A percentile compares a stretch with the other conserved stretches of the same genome.
These are phyloP conservation scores for Electrophaes corylata DNA, from an alignment of 2,888 invertebrate genomes.

Conservation along the genomic window DNA sequence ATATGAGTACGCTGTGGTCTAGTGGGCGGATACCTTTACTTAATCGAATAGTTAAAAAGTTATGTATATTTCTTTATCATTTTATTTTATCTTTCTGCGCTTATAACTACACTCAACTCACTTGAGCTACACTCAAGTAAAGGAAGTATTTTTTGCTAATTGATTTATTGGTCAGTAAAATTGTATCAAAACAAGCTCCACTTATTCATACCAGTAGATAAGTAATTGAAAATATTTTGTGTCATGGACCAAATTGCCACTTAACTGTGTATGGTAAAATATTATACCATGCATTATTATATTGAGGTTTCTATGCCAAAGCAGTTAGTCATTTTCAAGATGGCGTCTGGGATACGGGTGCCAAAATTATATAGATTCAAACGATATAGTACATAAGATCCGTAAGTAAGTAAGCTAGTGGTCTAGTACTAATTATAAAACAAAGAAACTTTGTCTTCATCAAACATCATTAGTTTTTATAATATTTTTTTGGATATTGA, in stretches of 20 bases:
- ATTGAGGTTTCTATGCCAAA: constrained; percentile 49
- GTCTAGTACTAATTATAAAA: too few relatives aligned
- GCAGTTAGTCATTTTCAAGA: constrained; percentile 49
- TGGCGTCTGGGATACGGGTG: constrained; percentile 36
- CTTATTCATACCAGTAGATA: too few relatives aligned
- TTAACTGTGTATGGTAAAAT: neutral
- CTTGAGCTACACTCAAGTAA: too few relatives aligned
- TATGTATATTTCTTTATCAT: neutral
- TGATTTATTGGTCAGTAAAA: too few relatives aligned
- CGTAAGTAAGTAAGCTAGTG: neutral
- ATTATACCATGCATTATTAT: neutral
- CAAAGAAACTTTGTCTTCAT: too few relatives aligned
- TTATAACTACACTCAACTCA: neutral
- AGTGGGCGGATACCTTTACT: constrained; percentile 1
- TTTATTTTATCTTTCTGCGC: neutral
- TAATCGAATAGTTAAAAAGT: neutral
- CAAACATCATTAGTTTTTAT: too few relatives aligned
- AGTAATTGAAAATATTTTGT: neutral
- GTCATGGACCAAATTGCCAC: neutral
- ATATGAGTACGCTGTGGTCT: neutral
- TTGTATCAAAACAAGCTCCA: too few relatives aligned
- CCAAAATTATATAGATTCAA: constrained; percentile 29
- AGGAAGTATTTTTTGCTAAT: neutral
- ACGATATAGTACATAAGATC: neutral
- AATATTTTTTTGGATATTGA: too few relatives aligned